A percentile compares a stretch with the other conserved stretches of the same genome.
phyloP scores from a whole-genome alignment of 2,113 vertebrate genomes.

The Oostethus manadensis region DNA sequence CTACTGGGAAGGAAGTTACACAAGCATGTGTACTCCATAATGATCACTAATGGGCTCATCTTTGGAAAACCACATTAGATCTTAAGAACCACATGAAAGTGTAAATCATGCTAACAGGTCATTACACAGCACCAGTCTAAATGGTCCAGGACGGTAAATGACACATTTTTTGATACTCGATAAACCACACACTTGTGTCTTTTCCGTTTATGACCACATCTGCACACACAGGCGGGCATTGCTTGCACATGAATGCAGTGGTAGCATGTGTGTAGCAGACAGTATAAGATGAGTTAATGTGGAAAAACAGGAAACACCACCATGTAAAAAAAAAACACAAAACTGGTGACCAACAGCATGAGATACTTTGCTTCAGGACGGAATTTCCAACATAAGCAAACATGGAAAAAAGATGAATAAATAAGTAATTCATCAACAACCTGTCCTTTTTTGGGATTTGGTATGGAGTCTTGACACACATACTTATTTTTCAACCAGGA shows the following conservation, averaged over 20 bases:
- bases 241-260: conserved; percentile 1
- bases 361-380: not conserved
- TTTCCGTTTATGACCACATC: conserved; percentile 49
- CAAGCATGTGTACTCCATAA: conserved; percentile 30
- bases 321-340: not conserved
- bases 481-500: conserved; percentile 32
- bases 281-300: conserved; percentile 35
- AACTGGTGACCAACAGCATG: not conserved
- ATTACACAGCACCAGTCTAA: conserved; percentile 36
- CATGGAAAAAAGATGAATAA: conserved; percentile 2
- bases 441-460: conserved; percentile 15
- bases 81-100: conserved; percentile 56
- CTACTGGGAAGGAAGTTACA: conserved; percentile 42
- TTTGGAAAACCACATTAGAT: conserved; percentile 50
- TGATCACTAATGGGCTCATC: conserved; percentile 49
- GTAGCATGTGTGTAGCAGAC: conserved; percentile 63
- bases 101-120: conserved; percentile 40
- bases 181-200: conserved; percentile 22
- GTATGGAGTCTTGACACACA: conserved; percentile 40
- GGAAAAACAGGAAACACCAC: conserved; percentile 12
- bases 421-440: not conserved
- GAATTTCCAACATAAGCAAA: not conserved
- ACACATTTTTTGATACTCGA: conserved; percentile 46
- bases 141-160: conserved; percentile 37
- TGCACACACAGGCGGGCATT: conserved; percentile 30